A percentile compares a stretch with the other conserved stretches of the same genome.
Evolutionary conservation across 2,113 vertebrate genomes (phyloP).

Genomic region (Deroptyus accipitrinus): DNA sequence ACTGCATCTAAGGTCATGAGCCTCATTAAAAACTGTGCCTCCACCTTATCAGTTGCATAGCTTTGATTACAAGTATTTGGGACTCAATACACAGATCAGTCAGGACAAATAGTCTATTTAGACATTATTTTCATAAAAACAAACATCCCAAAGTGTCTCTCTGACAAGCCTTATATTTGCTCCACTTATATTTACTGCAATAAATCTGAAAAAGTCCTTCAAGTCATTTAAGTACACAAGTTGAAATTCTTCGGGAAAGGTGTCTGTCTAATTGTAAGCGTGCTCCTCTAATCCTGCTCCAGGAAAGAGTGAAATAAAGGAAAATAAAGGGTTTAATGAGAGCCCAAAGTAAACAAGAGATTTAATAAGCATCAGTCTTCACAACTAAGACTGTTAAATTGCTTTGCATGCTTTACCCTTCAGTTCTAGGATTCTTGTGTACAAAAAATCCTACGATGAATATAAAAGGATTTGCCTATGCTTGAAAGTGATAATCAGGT

Average conservation of each 20-base stretch:
- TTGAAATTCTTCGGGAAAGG: background rate
- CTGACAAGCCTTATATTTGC: background rate
- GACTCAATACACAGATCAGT: background rate
- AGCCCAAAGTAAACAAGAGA: background rate
- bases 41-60: background rate
- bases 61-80: background rate
- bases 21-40: background rate
- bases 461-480: background rate
- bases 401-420: background rate
- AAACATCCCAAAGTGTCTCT: background rate
- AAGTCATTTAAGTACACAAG: background rate
- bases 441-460: rapidly evolving
- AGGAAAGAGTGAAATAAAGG: background rate
- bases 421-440: background rate
- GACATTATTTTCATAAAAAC: background rate
- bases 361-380: background rate
- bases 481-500: background rate
- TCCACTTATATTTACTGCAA: background rate
- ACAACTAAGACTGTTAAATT: background rate
- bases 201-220: background rate
- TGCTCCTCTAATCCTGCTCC: background rate
- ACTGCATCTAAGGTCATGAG: background rate
- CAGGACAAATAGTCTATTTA: background rate
- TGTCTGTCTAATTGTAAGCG: background rate
- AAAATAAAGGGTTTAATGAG: background rate